These are phyloP conservation scores for Caiman crocodilus DNA, from an alignment of 2,797 vertebrate species.

Conservation along the genomic window DNA sequence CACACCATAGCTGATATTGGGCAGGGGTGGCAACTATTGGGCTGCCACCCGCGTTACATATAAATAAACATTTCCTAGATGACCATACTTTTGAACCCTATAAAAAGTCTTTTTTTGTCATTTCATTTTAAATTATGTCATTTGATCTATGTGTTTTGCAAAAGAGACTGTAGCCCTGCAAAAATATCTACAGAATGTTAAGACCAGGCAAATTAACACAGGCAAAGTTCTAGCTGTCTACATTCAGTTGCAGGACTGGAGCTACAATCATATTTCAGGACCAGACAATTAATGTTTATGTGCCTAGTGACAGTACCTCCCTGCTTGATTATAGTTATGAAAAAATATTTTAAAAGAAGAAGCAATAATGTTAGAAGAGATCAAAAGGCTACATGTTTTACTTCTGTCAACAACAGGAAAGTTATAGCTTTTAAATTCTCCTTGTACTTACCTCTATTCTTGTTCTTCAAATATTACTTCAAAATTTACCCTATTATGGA, in stretches of 20 bases:
- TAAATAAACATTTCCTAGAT: no score
- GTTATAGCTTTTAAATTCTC: neutral
- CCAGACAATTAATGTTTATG: neutral
- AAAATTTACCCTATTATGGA: neutral
- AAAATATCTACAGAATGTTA: neutral
- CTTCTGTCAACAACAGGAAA: neutral
- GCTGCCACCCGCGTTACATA: no score
- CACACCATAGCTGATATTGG: no score
- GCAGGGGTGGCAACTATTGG: no score
- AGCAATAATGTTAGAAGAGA: neutral
- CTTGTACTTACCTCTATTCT: neutral
- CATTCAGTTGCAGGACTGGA: neutral
- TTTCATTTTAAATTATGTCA: no score
- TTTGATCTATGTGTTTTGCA: no score
- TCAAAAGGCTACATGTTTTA: neutral
- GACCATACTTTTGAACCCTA: no score
- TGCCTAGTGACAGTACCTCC: neutral
- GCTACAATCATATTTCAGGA: neutral
- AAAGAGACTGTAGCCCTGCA: neutral
- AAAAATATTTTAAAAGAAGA: neutral
- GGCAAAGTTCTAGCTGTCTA: neutral
- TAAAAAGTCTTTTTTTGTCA: no score
- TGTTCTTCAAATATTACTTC: neutral
- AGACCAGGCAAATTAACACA: neutral
- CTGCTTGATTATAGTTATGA: neutral